Evolutionary conservation across 2,797 vertebrate genomes (phyloP), one percentile per base, ranked within the genome.

Genomic region (Rhinichthys osculus): DNA sequence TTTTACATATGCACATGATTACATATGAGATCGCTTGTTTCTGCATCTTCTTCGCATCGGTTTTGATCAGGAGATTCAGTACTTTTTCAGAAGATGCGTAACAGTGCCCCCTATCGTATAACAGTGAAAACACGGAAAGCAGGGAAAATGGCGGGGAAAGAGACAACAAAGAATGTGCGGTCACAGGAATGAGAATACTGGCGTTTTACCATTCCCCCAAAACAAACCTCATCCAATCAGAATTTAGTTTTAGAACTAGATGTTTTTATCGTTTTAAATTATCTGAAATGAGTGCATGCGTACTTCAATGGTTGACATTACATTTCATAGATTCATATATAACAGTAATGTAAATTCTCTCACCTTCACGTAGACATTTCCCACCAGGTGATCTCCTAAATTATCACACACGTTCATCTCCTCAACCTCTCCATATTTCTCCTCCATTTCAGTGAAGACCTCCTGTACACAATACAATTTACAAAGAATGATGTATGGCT

Each of bases 361-460:
- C 89, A 98, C 98, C 97, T 99, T 99, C 81, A 99, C 98, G 0
- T 99, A 99, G 82, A 99, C 98, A 21, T 99, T 99, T 78, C 98
- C 98, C 30, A 99, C 98, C 23, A 99, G 95, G 90, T 99, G 98
- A 92, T 99, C 98, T 13, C 98, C 98, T 66, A 99, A 94, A 93
- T 99, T 99, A 85, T 99, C 98, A 35, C 98, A 99, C 30, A 99
- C 98, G 0, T 99, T 99, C 98, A 99, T 99, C 95, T 99, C 98
- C 82, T 99, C 98, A 80, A 99, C 98, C 90, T 99, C 98, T 2
- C 98, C 98, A 0, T 99, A 99, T 90, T 99, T 99, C 94, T 99
- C 98, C 93, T 99, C 98, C 98, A 99, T 99, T 93, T 99, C 98
- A 33, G 98, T 97, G 91, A 99, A 99, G 77, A 99, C 98, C 89